Evolutionary conservation across 2,888 invertebrate species (phyloP), one percentile per base, ranked within the genome.

Genomic region (Chrysina gloriosa): DNA sequence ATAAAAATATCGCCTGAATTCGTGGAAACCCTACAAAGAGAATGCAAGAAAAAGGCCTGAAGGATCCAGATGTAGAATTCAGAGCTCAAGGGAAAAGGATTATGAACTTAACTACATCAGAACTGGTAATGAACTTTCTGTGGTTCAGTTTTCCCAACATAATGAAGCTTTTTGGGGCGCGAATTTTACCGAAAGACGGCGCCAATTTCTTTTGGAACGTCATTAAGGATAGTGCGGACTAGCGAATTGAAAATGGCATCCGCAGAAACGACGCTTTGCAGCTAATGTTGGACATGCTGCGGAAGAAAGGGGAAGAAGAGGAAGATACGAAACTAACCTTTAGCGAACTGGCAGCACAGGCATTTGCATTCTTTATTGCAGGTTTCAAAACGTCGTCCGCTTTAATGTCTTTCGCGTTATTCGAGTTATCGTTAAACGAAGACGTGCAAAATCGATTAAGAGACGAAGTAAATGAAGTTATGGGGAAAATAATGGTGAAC

Each of bases 251-350:
- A 39, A 83, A 84, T 68, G 79, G 84, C 0, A 71, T 86, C 0
- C 75, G 76, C 0, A 77, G 86, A 2, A 85, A 86, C 67, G 88
- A 87, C 77, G 87, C 88, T 69, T 76, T 89, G 63, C 86, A 88
- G 68, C 74, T 87, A 2, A 77, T 87, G 50, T 78, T 86, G n/a
- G 82, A 87, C 36, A 72, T 87, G 36, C 79, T 84, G 3, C 83
- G 84, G 2, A 88, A 89, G 1, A 39, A 19, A 0, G 11, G 14
- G 0, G 85, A 85, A 70, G 39, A 42, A 11, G 34, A 14, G 14
- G 39, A 48, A n/a, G n/a, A n/a, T 9, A 31, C 25, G 0, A 14
- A 2, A 7, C 23, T 67, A 19, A 61, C 48, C 2, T 61, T 67
- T 25, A 36, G 23, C 25, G 61, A 86, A 29, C 67, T 88, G 1